These are phyloP conservation scores for rabbit (Oryctolagus cuniculus) DNA, from an alignment of 2,113 vertebrate species.

Conservation along the genomic window DNA sequence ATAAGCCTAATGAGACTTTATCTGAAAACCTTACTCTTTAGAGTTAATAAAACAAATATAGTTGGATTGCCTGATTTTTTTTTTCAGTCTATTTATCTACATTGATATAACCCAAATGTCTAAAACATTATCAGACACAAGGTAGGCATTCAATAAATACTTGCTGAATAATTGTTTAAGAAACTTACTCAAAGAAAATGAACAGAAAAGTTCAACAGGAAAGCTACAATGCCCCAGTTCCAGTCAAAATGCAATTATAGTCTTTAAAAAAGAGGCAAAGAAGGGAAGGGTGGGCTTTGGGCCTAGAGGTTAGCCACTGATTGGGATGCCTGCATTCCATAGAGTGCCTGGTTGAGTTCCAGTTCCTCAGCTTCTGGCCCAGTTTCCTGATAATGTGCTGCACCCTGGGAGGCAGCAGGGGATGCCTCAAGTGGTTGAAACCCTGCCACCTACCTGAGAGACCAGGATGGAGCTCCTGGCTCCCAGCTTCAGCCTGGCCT, in stretches of 20 bases:
- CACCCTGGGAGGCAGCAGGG: no score
- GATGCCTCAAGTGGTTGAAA: no score
- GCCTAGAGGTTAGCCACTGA: no score
- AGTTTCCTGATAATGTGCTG: no score
- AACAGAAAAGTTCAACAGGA: slow-evolving; percentile 33
- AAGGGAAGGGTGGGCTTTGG: not conserved
- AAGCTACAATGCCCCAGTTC: not conserved
- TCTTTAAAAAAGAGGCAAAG: slow-evolving; percentile 10
- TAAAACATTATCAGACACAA: not conserved
- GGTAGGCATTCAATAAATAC: slow-evolving; percentile 12
- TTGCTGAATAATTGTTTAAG: slow-evolving; percentile 26
- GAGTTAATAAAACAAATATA: slow-evolving; percentile 29
- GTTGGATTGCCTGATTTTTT: not conserved
- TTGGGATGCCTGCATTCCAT: no score
- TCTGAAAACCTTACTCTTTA: slow-evolving; percentile 24
- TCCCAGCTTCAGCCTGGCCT: no score
- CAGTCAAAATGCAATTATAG: not conserved
- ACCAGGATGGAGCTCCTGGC: no score
- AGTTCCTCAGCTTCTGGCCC: no score
- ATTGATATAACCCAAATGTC: not conserved
- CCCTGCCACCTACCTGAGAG: no score
- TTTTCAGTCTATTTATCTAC: not conserved
- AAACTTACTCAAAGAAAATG: slow-evolving; percentile 40
- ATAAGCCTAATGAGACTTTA: slow-evolving; percentile 23
- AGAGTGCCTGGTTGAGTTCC: no score